Conservation (phyloP, 2,888 invertebrate species). For the Stenodema calcarata region DNA sequence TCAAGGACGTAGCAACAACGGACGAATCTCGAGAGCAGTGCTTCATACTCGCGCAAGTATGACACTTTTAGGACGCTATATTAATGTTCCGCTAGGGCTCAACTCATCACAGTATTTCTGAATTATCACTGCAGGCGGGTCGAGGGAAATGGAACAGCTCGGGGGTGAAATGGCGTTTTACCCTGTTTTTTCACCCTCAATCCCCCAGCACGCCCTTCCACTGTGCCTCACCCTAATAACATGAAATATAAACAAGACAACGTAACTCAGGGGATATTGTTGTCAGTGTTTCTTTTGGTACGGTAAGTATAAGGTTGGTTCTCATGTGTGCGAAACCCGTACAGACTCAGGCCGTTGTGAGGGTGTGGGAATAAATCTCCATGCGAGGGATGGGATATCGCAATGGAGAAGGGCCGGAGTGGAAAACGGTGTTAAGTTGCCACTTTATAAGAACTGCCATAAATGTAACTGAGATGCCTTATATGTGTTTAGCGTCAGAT, state of each 20-base stretch:
- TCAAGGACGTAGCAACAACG: neutral
- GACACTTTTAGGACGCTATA: neutral
- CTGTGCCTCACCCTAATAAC: neutral
- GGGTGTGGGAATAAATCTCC: neutral
- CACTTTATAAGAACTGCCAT: conserved; percentile 28
- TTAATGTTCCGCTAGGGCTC: neutral
- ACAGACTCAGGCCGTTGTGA: too few relatives aligned
- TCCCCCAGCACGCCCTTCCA: neutral
- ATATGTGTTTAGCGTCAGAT: neutral
- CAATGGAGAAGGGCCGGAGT: neutral
- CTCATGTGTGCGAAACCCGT: neutral
- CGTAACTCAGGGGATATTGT: conserved; percentile 36
- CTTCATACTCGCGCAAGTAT: neutral
- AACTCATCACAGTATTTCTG: conserved; percentile 4
- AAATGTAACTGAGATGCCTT: neutral
- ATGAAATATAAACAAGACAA: conserved; percentile 43
- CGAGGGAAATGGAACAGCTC: conserved; percentile 21
- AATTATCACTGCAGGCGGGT: conserved; percentile 14
- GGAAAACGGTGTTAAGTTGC: conserved; percentile 26
- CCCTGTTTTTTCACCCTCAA: neutral
- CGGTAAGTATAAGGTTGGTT: neutral
- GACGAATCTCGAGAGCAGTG: neutral
- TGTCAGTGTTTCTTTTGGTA: conserved; percentile 27
- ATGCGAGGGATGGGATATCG: conserved; percentile 11
- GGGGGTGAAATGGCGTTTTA: neutral